A percentile compares a stretch with the other conserved stretches of the same genome.
phyloP scores from a whole-genome alignment of 2,113 vertebrate species.

The Dinomys branickii region DNA sequence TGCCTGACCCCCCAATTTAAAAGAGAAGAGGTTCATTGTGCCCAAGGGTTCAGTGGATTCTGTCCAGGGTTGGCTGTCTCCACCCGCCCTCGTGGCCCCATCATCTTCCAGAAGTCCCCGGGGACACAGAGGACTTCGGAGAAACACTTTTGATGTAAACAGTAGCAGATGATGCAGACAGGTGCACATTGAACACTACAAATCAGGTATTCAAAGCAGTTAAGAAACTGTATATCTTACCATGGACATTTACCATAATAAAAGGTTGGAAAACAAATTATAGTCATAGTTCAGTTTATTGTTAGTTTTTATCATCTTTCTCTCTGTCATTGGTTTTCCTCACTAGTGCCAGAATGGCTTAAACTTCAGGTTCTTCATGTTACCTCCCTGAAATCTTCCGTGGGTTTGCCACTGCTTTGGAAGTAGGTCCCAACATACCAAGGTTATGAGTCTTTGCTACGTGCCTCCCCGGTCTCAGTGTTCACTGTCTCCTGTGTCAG shows the following conservation, averaged over 20 bases:
- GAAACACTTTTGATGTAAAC: background rate
- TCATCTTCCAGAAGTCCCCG: background rate
- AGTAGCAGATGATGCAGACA: background rate
- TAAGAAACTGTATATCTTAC: background rate
- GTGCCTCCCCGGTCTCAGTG: too few relatives aligned
- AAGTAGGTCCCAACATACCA: background rate
- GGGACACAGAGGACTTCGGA: background rate
- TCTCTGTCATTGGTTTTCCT: background rate
- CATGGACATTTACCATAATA: background rate
- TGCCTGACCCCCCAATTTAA: background rate
- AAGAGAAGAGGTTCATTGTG: background rate
- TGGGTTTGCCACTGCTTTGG: background rate
- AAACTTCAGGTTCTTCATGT: background rate
- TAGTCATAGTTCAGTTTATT: background rate
- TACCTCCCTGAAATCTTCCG: background rate
- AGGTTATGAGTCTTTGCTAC: rapidly evolving
- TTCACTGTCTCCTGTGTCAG: background rate
- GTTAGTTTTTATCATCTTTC: background rate
- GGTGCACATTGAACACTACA: background rate
- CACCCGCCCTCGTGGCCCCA: background rate
- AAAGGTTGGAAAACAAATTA: background rate
- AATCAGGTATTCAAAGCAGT: background rate
- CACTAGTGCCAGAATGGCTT: background rate
- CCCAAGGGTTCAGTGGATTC: background rate
- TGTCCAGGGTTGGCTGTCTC: background rate